These are phyloP conservation scores for Nettapus auritus DNA, from an alignment of 2,113 vertebrate genomes.

Conservation along the genomic window DNA sequence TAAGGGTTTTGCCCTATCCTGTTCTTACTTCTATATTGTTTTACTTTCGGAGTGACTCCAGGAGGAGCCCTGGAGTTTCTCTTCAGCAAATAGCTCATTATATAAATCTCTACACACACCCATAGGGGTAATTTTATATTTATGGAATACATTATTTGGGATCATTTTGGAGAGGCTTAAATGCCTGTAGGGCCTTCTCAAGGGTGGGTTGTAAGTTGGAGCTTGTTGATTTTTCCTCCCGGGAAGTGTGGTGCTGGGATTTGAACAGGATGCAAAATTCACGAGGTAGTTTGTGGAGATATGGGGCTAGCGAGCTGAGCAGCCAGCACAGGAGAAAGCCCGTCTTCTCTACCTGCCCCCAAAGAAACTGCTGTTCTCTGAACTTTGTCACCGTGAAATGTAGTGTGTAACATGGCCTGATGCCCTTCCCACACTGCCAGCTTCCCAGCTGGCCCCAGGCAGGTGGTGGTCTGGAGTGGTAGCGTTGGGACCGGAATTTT, in stretches of 20 bases:
- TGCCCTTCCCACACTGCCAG: background rate
- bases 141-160: accelerated
- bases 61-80: constrained; percentile 2
- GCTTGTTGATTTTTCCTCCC: background rate
- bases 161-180: background rate
- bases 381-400: accelerated
- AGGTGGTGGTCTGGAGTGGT: accelerated
- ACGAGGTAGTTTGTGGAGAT: accelerated
- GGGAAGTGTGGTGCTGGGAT: background rate
- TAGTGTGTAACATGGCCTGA: background rate
- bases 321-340: no score
- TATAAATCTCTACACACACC: no score
- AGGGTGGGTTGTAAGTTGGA: background rate
- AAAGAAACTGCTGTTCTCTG: background rate
- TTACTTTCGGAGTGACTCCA: background rate
- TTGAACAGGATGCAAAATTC: background rate
- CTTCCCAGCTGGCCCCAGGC: background rate
- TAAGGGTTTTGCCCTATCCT: accelerated
- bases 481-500: background rate
- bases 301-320: accelerated
- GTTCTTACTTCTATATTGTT: background rate
- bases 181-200: accelerated
- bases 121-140: accelerated
- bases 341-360: accelerated
- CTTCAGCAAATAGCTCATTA: background rate